These are phyloP conservation scores for Pedionomus torquatus DNA, from an alignment of 2,113 vertebrate species.

Conservation along the genomic window DNA sequence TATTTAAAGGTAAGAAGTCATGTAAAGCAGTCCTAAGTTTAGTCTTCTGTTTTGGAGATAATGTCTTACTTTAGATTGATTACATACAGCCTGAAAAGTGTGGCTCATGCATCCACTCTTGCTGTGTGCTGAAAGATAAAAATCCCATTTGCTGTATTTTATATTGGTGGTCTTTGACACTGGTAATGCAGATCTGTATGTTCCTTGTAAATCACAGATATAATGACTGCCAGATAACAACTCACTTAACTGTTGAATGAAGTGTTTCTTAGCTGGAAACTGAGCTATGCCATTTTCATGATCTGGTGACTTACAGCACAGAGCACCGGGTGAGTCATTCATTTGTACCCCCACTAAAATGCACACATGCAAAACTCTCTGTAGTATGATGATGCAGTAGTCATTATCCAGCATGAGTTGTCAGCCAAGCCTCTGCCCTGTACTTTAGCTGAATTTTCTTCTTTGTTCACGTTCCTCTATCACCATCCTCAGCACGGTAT, in stretches of 20 bases:
- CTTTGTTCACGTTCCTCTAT: not conserved
- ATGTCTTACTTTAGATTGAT: conserved; percentile 77
- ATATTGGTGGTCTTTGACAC: conserved; percentile 78
- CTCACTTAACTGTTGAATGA: conserved; percentile 73
- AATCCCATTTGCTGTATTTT: conserved; percentile 80
- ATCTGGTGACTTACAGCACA: conserved; percentile 38
- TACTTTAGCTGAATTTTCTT: not conserved
- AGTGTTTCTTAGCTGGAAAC: conserved; percentile 73
- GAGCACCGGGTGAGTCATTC: conserved; percentile 12
- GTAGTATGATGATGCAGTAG: not conserved
- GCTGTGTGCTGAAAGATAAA: conserved; percentile 79
- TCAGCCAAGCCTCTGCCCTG: not conserved
- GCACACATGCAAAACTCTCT: not conserved
- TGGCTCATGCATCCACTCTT: conserved; percentile 67
- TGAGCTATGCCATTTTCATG: conserved; percentile 58
- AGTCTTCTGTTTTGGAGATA: conserved; percentile 69
- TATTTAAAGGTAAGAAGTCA: conserved; percentile 65
- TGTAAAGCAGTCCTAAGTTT: conserved; percentile 51
- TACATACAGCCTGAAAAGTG: conserved; percentile 68
- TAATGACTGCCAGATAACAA: conserved; percentile 78
- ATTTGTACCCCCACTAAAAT: conserved; percentile 20
- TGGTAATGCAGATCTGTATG: conserved; percentile 63
- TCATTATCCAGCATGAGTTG: not conserved
- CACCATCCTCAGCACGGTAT: not conserved
- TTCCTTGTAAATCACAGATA: conserved; percentile 80